Evolutionary conservation across 1,140 invertebrate genomes (phyloP).

Genomic region (Lucilia sericata): DNA sequence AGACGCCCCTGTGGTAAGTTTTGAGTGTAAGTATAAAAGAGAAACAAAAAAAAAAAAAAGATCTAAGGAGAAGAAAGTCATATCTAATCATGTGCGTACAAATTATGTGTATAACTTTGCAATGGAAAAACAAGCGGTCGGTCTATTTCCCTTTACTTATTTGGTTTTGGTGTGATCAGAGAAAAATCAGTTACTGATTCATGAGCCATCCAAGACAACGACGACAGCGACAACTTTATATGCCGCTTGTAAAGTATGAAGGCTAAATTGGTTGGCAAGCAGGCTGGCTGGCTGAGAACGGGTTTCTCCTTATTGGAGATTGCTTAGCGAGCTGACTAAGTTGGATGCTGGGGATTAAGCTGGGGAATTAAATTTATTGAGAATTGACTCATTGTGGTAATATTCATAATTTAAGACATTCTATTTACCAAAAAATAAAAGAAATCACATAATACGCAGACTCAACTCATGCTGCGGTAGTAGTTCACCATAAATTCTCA

Average conservation of each 20-base stretch:
- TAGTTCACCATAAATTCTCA: constrained; percentile 43
- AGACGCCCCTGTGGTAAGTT: constrained; percentile 6
- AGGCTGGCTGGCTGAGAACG: not conserved
- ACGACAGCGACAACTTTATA: constrained; percentile 37
- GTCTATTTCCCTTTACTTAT: not conserved
- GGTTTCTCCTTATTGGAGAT: not conserved
- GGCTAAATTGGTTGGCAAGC: not conserved
- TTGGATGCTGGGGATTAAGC: not conserved
- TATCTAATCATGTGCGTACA: constrained; percentile 39
- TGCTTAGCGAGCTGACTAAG: no score
- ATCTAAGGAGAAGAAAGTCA: not conserved
- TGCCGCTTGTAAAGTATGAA: not conserved
- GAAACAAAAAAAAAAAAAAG: not conserved
- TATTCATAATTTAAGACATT: constrained; percentile 43
- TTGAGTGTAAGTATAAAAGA: no score
- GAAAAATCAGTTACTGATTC: constrained; percentile 39
- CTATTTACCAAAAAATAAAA: constrained; percentile 4
- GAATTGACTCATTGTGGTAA: constrained; percentile 46
- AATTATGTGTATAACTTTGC: constrained; percentile 21
- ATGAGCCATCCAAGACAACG: constrained; percentile 18
- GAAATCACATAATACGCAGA: not conserved
- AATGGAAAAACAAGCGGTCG: constrained; percentile 12
- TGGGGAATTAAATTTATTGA: constrained; percentile 31
- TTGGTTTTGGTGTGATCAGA: not conserved
- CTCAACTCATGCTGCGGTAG: constrained; percentile 38